Conservation (phyloP, 1,140 invertebrate genomes). For the Lepidurus arcticus region DNA sequence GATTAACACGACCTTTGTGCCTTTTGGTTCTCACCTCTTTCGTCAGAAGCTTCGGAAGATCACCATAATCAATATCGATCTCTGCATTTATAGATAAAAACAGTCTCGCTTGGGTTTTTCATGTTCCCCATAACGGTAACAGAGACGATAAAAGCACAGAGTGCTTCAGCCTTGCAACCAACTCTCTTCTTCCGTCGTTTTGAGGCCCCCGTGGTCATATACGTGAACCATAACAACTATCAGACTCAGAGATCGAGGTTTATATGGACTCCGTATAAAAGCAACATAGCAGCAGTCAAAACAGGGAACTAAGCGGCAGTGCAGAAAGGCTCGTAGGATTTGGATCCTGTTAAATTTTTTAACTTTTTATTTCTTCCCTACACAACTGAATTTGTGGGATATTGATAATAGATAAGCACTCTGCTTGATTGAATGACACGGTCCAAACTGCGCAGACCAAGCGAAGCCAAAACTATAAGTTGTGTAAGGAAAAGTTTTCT, state of each 20-base stretch:
- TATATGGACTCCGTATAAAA: not conserved
- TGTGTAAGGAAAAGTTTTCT: not conserved
- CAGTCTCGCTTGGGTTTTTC: constrained; percentile 6
- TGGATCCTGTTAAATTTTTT: not conserved
- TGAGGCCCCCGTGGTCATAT: constrained; percentile 1
- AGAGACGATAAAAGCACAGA: constrained; percentile 15
- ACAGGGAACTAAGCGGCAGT: not conserved
- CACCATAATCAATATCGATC: constrained; percentile 19
- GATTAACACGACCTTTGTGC: not conserved
- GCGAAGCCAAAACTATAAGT: not conserved
- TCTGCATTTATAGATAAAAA: constrained; percentile 17
- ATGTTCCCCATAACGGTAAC: constrained; percentile 9
- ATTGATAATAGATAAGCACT: not conserved
- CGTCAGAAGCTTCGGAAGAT: not conserved
- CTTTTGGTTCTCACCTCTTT: not conserved
- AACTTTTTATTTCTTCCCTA: not conserved
- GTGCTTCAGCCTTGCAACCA: constrained; percentile 3
- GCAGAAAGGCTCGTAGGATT: not conserved
- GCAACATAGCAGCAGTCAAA: not conserved
- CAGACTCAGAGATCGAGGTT: not conserved
- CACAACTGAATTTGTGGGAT: not conserved
- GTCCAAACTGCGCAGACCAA: not conserved
- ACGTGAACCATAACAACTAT: constrained; percentile 10
- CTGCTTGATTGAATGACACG: not conserved
- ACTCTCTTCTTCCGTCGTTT: not conserved